phyloP scores from a whole-genome alignment of 2,888 invertebrate genomes.

The Metallyticus violacea region DNA sequence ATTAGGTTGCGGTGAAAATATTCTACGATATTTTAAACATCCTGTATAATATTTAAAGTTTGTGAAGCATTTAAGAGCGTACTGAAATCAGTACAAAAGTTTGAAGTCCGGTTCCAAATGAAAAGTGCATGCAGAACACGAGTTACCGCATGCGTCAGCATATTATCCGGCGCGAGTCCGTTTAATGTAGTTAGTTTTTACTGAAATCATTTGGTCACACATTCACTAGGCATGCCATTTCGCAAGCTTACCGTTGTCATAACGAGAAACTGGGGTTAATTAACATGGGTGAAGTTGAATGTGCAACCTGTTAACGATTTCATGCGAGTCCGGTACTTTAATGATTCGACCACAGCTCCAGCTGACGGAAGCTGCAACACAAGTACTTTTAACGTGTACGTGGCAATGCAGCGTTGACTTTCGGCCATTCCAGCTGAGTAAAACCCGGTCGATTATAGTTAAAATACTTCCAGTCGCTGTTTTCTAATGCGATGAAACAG shows the following conservation, averaged over 20 bases:
- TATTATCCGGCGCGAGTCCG: neutral
- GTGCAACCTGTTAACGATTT: neutral
- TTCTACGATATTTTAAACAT: too few species aligned
- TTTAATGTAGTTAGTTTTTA: neutral
- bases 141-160: too few species aligned
- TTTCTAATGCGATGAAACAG: neutral
- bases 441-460: neutral
- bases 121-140: too few species aligned
- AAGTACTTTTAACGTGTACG: neutral
- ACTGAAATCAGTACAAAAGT: too few species aligned
- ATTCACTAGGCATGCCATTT: neutral
- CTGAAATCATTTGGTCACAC: neutral
- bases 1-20: too few species aligned
- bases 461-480: neutral
- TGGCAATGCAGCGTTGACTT: neutral
- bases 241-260: neutral
- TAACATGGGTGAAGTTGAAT: neutral
- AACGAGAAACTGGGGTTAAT: neutral
- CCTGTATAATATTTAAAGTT: too few species aligned
- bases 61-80: too few species aligned
- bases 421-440: neutral
- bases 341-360: neutral
- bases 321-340: neutral
- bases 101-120: too few species aligned
- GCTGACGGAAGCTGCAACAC: neutral